Evolutionary conservation across 2,797 vertebrate genomes (phyloP), one percentile per base, ranked within the genome.

Genomic region (Sebastes cheni): DNA sequence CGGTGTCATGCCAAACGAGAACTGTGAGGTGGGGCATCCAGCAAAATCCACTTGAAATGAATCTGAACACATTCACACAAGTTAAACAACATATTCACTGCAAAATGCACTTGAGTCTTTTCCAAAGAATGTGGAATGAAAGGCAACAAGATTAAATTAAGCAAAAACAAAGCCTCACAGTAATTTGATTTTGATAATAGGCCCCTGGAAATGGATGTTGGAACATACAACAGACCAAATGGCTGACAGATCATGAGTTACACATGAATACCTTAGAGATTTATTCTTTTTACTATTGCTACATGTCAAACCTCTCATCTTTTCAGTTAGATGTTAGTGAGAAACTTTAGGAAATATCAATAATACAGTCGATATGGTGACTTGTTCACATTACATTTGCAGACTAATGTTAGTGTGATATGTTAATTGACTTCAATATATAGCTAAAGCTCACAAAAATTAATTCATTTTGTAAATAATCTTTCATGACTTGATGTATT

Each of bases 71-170:
- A 30, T 11, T 18, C 18, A 60, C 18, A 61, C 59, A 60, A n/a
- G 25, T 58, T 25, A 8, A 27, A 58, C 56, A 55, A 13, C 13
- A 42, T 42, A 6, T 42, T 42, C 39, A 42, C 0, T 14, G 39
- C 39, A 14, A 42, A 42, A 42, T 42, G 0, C 39, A 42, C 39
- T 39, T 39, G 13, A 14, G 39, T 42, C 2, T 18, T 62, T 13
- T 64, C 32, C 13, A 14, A 13, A 16, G 32, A 65, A 39, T 39
- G 14, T 27, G 16, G 36, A 73, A 22, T 32, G 8, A 34, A 52
- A 67, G 36, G 50, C 6, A 76, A 81, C 6, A 3, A 50, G 36
- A 81, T 82, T 61, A 69, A 67, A 78, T n/a, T 20, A 3, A 4
- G 50, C 8, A 10, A 60, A 52, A 72, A 54, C 39, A 79, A 71